Evolutionary conservation across 2,113 vertebrate species (phyloP), one percentile per base, ranked within the genome.

Genomic region (Megaceryle maxima): DNA sequence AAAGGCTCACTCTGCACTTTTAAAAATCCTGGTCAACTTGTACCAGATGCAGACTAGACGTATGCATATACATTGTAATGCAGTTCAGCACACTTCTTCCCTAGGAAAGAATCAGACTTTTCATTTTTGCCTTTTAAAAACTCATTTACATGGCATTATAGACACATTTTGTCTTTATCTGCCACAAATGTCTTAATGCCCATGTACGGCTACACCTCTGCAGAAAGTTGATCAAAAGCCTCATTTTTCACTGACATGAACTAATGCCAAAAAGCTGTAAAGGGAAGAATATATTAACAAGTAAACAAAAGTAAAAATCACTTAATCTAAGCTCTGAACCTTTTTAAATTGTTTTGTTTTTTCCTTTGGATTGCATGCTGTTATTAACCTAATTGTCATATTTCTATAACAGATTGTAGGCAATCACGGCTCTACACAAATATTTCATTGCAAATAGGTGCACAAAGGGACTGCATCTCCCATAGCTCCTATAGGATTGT

Each of bases 1-100:
- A 94, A 94, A 87, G 67, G 31, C 79, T 91, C n/a, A 1, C 87
- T 92, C 41, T 73, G 78, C 78, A 83, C 13, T 93, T 95, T 85
- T 35, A 79, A 95, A 91, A 79, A 87, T 83, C 84, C 67, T 62
- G 81, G 62, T 44, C 51, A 81, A 62, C 77, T 84, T 82, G 62
- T 78, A 70, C 81, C 90, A 89, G 77, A 69, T 83, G 91, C 77
- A 76, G 77, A 62, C 55, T 95, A 6, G 56, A 66, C 1, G 26
- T 79, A 60, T 87, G 83, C 62, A 76, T 77, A 60, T 57, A 68
- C 28, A 48, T 82, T 84, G 43, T 64, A 79, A 87, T 90, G 63
- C 55, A 80, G 57, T 87, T 94, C 67, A 90, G 81, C n/a, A 69
- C 24, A 44, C n/a, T 85, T 85, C 53, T 87, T 56, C 43, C 57